Percentiles rank a stretch among this genome's conserved stretches.
These are phyloP conservation scores for Spongilla lacustris DNA, from an alignment of 37 sponge, comb jelly and placozoan genomes.

Conservation along the genomic window DNA sequence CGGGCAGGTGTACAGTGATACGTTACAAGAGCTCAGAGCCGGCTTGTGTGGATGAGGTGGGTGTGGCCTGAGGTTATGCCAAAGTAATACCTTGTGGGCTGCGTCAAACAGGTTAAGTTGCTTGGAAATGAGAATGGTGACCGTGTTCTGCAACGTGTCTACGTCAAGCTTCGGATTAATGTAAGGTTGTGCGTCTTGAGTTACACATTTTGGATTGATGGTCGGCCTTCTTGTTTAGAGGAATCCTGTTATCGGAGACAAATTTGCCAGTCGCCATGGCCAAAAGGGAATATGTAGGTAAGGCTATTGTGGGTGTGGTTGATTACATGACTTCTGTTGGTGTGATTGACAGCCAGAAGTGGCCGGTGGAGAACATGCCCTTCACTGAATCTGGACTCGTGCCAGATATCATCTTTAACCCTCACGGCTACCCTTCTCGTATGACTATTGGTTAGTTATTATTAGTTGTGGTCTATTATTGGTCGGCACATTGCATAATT, in stretches of 20 bases:
- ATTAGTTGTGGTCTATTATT: too few species aligned
- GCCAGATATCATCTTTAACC: constrained; percentile 99
- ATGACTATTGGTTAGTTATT: constrained; percentile 92
- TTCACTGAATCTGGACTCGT: constrained; percentile 97
- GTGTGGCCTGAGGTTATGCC: neutral
- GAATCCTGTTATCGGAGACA: constrained; percentile 95
- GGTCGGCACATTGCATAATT: neutral
- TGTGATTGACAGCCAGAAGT: constrained; percentile 63
- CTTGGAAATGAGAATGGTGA: constrained; percentile 80
- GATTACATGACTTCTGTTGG: neutral
- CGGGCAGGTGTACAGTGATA: constrained; percentile 44
- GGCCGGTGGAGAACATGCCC: constrained; percentile 97
- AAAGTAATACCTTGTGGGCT: neutral
- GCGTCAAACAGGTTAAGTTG: constrained; percentile 68
- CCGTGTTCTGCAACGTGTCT: constrained; percentile 66
- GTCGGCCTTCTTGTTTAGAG: constrained; percentile 43
- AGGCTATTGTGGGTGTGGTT: neutral
- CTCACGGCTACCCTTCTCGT: constrained; percentile 98
- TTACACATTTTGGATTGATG: neutral
- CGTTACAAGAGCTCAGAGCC: constrained; percentile 82
- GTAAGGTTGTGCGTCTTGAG: constrained; percentile 4
- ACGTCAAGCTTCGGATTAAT: constrained; percentile 78
- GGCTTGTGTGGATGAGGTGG: constrained; percentile 84
- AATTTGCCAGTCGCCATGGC: constrained; percentile 98
- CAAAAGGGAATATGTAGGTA: constrained; percentile 97